These are phyloP conservation scores for Mus spretus DNA, from an alignment of 2,797 vertebrate genomes.

Conservation along the genomic window DNA sequence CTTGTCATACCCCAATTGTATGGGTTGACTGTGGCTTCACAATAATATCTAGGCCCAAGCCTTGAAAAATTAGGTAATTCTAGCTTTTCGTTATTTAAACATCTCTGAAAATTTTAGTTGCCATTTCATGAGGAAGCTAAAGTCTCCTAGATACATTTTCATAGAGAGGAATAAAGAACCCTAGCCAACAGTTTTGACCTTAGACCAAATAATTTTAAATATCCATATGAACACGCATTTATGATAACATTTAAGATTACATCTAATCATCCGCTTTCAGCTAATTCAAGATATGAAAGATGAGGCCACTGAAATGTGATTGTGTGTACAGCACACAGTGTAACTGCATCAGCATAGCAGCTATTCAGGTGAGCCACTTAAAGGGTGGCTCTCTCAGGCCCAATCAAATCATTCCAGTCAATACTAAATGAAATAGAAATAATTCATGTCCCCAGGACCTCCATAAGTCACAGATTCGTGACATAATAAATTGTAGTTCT, in stretches of 20 bases:
- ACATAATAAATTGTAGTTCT: conserved; percentile 39
- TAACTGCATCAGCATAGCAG: neutral
- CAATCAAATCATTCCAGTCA: neutral
- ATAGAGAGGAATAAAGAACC: neutral
- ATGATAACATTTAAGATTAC: conserved; percentile 52
- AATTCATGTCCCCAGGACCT: neutral
- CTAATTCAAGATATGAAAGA: conserved; percentile 31
- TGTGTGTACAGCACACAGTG: neutral
- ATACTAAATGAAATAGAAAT: neutral
- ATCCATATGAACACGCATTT: conserved; percentile 61
- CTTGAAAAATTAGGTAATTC: neutral
- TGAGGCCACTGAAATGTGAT: neutral
- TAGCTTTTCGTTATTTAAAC: neutral
- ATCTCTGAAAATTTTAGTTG: neutral
- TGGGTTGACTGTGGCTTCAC: neutral
- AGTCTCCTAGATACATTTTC: neutral
- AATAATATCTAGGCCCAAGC: neutral
- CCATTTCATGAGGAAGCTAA: neutral
- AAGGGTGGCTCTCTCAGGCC: conserved; percentile 8
- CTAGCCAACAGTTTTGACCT: neutral
- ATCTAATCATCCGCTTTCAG: conserved; percentile 24
- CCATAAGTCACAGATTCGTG: neutral
- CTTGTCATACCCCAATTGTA: neutral
- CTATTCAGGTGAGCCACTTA: neutral
- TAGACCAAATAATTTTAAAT: conserved; percentile 56